phyloP scores from a whole-genome alignment of 2,797 vertebrate genomes.

The Peromyscus aztecus region DNA sequence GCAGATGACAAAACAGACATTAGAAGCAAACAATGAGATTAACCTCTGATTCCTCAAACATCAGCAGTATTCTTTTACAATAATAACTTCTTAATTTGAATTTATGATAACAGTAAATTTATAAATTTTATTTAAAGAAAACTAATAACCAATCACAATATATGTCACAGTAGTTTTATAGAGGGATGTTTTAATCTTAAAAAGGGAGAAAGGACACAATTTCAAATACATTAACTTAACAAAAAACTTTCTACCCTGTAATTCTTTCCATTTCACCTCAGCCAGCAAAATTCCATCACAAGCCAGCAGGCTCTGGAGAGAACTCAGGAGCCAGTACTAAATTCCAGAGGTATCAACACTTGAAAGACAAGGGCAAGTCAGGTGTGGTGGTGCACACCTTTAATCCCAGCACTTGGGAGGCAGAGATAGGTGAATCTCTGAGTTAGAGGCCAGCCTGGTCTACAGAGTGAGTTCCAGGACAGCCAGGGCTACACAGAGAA shows the following conservation, averaged over 20 bases:
- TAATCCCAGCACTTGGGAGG: not conserved
- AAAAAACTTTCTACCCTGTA: conserved; percentile 40
- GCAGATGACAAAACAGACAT: conserved; percentile 13
- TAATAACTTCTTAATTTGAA: conserved; percentile 13
- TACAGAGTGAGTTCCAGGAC: not conserved
- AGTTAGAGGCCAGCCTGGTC: not conserved
- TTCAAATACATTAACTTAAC: conserved; percentile 55
- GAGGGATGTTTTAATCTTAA: conserved; percentile 55
- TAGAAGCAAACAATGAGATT: conserved; percentile 43
- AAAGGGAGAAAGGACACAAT: conserved; percentile 61
- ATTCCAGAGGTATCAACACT: conserved; percentile 32
- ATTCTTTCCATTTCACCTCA: conserved; percentile 46
- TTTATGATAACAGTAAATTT: conserved; percentile 17
- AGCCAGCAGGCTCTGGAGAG: not conserved
- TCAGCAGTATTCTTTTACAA: conserved; percentile 58
- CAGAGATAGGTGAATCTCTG: not conserved
- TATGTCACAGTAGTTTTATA: conserved; percentile 58
- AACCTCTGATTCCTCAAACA: conserved; percentile 37
- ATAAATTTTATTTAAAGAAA: conserved; percentile 59
- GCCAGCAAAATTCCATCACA: conserved; percentile 58
- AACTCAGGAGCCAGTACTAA: conserved; percentile 29
- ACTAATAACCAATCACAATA: conserved; percentile 42
- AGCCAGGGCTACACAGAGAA: not conserved
- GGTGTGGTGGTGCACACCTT: not conserved
- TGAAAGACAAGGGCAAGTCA: not conserved